Conservation (phyloP, 2,113 vertebrate genomes). For the Chroicocephalus ridibundus region DNA sequence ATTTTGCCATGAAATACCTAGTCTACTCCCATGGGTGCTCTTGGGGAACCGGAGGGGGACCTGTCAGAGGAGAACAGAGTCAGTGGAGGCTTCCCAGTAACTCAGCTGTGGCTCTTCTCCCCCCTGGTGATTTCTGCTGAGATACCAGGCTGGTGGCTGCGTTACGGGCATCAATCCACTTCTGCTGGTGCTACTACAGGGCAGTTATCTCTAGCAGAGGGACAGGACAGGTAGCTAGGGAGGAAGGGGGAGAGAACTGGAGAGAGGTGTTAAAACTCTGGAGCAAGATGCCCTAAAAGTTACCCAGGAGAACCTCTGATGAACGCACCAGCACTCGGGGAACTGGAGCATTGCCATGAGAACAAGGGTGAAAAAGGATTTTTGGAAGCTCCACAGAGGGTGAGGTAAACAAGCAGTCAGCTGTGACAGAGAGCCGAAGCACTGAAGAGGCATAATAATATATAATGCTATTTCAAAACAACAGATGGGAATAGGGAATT, state of each 20-base stretch:
- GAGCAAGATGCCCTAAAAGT: background rate
- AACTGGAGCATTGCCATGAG: conserved; percentile 8
- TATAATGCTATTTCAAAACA: conserved; percentile 69
- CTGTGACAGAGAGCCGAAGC: conserved; percentile 67
- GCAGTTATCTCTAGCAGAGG: background rate
- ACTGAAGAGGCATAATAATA: conserved; percentile 69
- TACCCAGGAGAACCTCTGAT: background rate
- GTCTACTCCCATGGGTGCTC: background rate
- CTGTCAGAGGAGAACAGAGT: background rate
- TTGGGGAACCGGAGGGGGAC: background rate
- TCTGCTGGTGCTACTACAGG: background rate
- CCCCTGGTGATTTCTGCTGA: background rate
- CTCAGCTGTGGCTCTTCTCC: background rate
- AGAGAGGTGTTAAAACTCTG: background rate
- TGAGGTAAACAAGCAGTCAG: conserved; percentile 70
- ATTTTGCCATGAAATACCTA: background rate
- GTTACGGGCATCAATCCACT: background rate
- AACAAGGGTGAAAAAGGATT: conserved; percentile 36
- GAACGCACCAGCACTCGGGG: background rate
- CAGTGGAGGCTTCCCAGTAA: background rate
- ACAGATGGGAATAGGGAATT: conserved; percentile 74
- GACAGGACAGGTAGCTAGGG: background rate
- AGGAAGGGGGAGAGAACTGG: background rate
- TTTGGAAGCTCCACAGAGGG: conserved; percentile 50
- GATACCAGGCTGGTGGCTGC: background rate